Base-by-base conservation (phyloP, 2,888 invertebrate genomes). In the Caenorhabditis sp. region DNA sequence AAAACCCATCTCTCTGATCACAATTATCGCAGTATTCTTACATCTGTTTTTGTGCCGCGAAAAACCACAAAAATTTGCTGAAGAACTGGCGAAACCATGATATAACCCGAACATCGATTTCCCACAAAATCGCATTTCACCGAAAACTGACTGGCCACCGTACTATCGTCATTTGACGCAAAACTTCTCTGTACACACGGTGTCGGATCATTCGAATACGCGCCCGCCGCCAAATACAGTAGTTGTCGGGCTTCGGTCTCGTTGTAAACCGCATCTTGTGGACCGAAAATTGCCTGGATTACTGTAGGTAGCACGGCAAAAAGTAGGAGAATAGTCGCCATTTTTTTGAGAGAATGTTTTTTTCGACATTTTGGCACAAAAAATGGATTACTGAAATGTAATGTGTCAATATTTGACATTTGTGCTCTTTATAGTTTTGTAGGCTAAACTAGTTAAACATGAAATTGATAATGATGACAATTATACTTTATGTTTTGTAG, bases 221-320 rank as follows among this genome's bases (percentile, higher is more conserved):
- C 84, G 1, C 77, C 83, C 8, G 83, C 83, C 0, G 83, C 66
- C 49, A 83, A 51, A 26, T 70, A 71, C 23, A 81, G 43, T 36
- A 82, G 26, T 37, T 63, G 62, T 49, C 69, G 50, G 6, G 83
- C 83, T 50, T 81, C 82, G 1, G 69, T 62, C 49, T 83, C 81
- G 67, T 83, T 72, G 68, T 83, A 83, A 27, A 55, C 51, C 14
- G 59, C 59, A 50, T 62, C 62, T 26, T 59, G 62, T 17, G 66
- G 62, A 12, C 36, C 37, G 24, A 69, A 69, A 23, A 60, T 24
- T 19, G 61, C 61, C 5, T 8, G 50, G 17, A 5, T 50, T 50
- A 50, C 14, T n/a, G 50, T 54, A 23, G 26, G 14, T 23, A 26
- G 8, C 4, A 26, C 23, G 19, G 23, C 23, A 24, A 54, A 24